Percentiles rank a stretch among this genome's conserved stretches.
Evolutionary conservation across 1,140 invertebrate species (phyloP).

Genomic region (Ctenoplectra terminalis): DNA sequence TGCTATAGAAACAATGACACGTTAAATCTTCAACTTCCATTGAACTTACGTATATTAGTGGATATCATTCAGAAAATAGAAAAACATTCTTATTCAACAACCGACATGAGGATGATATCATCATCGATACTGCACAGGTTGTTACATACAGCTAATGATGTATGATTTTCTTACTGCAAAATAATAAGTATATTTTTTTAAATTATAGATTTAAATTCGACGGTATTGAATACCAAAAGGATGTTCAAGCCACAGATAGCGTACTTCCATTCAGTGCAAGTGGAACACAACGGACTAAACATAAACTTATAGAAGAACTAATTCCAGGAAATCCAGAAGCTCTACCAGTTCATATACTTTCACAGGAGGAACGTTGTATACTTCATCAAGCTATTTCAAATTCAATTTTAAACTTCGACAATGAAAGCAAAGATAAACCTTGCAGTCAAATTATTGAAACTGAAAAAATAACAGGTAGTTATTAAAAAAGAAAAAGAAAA

Average conservation of each 20-base stretch:
- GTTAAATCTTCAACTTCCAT: constrained; percentile 74
- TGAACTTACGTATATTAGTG: constrained; percentile 82
- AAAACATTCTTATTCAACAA: constrained; percentile 71
- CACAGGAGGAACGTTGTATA: constrained; percentile 83
- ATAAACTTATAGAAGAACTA: constrained; percentile 85
- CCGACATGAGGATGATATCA: constrained; percentile 82
- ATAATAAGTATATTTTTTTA: background rate
- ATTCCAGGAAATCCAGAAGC: constrained; percentile 82
- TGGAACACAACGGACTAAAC: constrained; percentile 85
- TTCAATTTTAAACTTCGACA: constrained; percentile 73
- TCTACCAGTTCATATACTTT: constrained; percentile 80
- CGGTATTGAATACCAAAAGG: constrained; percentile 84
- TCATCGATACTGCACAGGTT: constrained; percentile 84
- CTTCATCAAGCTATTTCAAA: constrained; percentile 86
- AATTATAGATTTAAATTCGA: constrained; percentile 85
- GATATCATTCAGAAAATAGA: constrained; percentile 84
- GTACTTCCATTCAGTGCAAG: constrained; percentile 84
- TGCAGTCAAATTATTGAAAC: constrained; percentile 37
- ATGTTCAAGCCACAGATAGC: constrained; percentile 79
- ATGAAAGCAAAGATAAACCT: background rate
- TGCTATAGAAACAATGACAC: constrained; percentile 82
- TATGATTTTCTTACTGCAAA: background rate
- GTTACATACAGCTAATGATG: constrained; percentile 4
- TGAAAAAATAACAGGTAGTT: constrained; percentile 71
- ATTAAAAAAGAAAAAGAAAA: background rate